phyloP scores from a whole-genome alignment of 2,797 vertebrate species.

The Cuculus canorus region DNA sequence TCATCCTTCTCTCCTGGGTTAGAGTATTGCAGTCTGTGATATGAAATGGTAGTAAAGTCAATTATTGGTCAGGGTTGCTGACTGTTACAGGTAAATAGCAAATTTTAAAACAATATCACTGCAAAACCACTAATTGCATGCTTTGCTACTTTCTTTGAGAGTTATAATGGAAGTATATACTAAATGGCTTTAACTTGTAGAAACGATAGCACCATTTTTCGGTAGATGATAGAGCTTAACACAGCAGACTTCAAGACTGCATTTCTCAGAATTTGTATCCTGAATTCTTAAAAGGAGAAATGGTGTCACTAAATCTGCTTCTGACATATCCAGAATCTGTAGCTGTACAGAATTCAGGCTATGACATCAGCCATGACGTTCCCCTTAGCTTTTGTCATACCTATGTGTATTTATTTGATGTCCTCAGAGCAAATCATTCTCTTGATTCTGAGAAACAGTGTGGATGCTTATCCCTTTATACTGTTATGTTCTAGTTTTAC shows the following conservation, averaged over 20 bases:
- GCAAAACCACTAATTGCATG: neutral
- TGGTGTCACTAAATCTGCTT: neutral
- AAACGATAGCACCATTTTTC: neutral
- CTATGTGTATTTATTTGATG: neutral
- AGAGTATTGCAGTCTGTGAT: neutral
- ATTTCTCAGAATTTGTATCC: neutral
- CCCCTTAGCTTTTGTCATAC: neutral
- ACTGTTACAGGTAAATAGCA: conserved; percentile 17
- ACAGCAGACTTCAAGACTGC: neutral
- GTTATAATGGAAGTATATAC: neutral
- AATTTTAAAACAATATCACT: conserved; percentile 26
- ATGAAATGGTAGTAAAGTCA: neutral
- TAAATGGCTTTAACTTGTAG: neutral
- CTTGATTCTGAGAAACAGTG: neutral
- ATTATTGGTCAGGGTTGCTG: neutral
- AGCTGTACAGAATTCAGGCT: neutral
- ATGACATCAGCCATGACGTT: neutral
- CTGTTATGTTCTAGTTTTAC: neutral
- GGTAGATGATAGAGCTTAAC: neutral
- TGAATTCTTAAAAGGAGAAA: neutral
- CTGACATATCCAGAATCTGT: neutral
- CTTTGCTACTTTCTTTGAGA: neutral
- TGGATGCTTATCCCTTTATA: neutral
- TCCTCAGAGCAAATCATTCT: neutral
- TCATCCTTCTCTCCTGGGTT: neutral